Base-by-base conservation (phyloP, 2,888 invertebrate species). In the Marronus borbonicus region DNA sequence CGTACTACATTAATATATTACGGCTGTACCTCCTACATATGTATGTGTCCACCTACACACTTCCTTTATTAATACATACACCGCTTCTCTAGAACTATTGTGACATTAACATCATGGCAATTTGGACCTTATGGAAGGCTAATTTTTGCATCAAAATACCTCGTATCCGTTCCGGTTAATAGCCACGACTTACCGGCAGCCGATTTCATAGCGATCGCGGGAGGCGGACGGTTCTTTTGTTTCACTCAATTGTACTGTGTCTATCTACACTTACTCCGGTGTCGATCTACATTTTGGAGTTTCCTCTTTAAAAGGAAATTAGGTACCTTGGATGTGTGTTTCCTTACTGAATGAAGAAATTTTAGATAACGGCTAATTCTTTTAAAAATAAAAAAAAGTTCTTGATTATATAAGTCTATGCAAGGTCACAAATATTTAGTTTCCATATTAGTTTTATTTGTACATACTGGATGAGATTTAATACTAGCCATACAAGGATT, bases 61-160 rank as follows among this genome's bases (percentile, higher is more conserved):
- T 44, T 44, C 44, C 44, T 44, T 44, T 44, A 12, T 44, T 5
- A 36, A 36, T 36, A 2, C 44, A 44, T 44, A 44, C 44, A 44
- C 44, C 8, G 12, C 12, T 44, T 44, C 44, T 44, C 44, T n/a
- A 36, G 36, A 64, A 64, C 64, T 58, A 20, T 58, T 58, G 17
- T 64, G 64, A 36, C 14, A 64, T 64, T 64, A 64, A 64, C 64
- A 31, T 12, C 20, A 20, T 36, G 39, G n/a, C 36, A 20, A 58
- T 64, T 4, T 31, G 17, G n/a, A 64, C 64, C 64, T 31, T 39
- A 39, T 64, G 64, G 64, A 64, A 64, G 31, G 31, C 64, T 64
- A 64, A 64, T 64, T 64, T 60, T 24, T 17, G 31, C 14, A 39
- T 64, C 64, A 39, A 31, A 64, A 64, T 64, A 31, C 36, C 28